Evolutionary conservation across 2,113 vertebrate species (phyloP), one percentile per base, ranked within the genome.

Genomic region (Protomyctophum bolini): DNA sequence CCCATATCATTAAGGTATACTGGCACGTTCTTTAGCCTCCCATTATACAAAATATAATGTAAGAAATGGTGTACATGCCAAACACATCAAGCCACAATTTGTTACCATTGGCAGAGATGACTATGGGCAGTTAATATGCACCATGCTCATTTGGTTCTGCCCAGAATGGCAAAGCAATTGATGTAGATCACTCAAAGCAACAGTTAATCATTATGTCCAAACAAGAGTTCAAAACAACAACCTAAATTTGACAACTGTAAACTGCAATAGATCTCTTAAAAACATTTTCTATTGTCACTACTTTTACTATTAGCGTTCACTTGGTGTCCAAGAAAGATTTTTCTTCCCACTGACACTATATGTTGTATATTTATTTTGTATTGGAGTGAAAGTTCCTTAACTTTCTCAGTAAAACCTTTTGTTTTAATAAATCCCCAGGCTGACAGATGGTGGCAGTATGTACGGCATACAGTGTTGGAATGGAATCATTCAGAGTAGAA

Each of bases 41-140:
- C 66, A 54, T 64, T 33, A 33, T 29, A n/a, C 57, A 10, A 1
- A 75, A 28, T 14, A 33, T 51, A 8, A 52, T 49, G 33, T 52
- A 63, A 11, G 51, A 67, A 33, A 73, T 49, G 4, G 11, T 58
- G 45, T 73, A 21, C 48, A 72, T 41, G 54, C 2, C 6, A 8
- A 61, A 66, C 7, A 58, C 60, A 77, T 56, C 6, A 63, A 74
- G 8, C 45, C 28, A 49, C n/a, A 6, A 15, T 45, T 21, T 21
- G 21, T 21, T 21, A 21, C 21, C 21, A 1, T 21, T 21, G 21
- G 21, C 21, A 21, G 21, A 21, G 21, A 21, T 46, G 64, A 66
- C 33, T 47, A 58, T 57, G 68, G 66, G 77, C 61, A 81, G 54
- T 65, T 56, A 63, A 62, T 72, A 66, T 55, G 6, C 41, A 29